phyloP scores from a whole-genome alignment of 2,888 invertebrate species.

The Ormyrus rosae region DNA sequence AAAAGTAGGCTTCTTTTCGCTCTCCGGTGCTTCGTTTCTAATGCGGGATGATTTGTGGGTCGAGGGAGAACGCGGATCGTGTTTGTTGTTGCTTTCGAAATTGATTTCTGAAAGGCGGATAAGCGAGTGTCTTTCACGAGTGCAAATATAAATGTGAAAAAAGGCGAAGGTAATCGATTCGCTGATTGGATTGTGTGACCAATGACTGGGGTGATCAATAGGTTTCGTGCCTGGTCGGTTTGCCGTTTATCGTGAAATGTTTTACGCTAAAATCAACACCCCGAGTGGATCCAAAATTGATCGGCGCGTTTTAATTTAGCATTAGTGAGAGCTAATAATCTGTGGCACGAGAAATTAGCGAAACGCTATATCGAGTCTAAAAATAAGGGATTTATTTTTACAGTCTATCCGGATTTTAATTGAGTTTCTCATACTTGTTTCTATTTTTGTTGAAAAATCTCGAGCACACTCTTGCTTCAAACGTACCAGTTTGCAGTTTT shows the following conservation, averaged over 20 bases:
- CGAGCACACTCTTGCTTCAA: not conserved
- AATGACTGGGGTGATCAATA: constrained; percentile 13
- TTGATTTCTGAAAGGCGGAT: constrained; percentile 6
- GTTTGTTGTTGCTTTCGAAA: not conserved
- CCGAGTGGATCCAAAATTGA: constrained; percentile 5
- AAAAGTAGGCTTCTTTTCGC: constrained; percentile 19
- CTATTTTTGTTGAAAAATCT: not conserved
- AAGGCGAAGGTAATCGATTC: constrained; percentile 37
- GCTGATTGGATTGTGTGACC: constrained; percentile 30
- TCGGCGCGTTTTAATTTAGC: constrained; percentile 17
- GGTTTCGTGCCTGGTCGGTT: too few species aligned
- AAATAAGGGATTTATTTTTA: not conserved
- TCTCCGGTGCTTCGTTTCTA: constrained; percentile 31
- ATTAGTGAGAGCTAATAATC: constrained; percentile 13
- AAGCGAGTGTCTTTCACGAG: not conserved
- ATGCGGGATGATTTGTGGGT: constrained; percentile 32
- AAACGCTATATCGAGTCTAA: not conserved
- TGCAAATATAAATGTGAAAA: constrained; percentile 7
- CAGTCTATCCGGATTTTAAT: not conserved
- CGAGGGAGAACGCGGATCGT: not conserved
- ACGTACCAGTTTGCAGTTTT: not conserved
- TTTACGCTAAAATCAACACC: constrained; percentile 25
- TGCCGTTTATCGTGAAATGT: not conserved
- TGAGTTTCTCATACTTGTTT: not conserved
- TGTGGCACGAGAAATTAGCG: not conserved